These are phyloP conservation scores for Urosaurus nigricauda DNA, from an alignment of 2,797 vertebrate genomes.

Conservation along the genomic window DNA sequence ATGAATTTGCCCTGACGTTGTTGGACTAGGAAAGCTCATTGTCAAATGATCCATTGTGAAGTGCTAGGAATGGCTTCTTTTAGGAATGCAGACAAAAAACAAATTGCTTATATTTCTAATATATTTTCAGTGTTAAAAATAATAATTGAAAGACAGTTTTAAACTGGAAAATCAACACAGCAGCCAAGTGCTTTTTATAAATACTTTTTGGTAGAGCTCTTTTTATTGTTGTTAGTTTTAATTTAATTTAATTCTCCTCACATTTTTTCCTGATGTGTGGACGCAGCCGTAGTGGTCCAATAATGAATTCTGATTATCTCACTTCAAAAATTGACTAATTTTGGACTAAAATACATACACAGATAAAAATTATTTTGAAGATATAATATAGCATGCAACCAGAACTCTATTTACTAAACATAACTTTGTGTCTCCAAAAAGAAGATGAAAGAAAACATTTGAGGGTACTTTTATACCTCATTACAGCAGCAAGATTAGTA, in stretches of 20 bases:
- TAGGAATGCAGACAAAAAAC: background rate
- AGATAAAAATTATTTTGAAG: too few species aligned
- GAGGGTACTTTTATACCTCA: too few species aligned
- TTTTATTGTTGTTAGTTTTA: background rate
- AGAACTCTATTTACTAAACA: too few species aligned
- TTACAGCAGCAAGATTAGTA: too few species aligned
- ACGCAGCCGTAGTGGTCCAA: background rate
- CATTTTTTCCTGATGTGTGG: background rate
- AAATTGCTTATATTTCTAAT: too few species aligned
- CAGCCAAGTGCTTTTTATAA: background rate
- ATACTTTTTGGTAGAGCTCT: too few species aligned
- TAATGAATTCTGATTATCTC: background rate
- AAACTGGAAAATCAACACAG: background rate
- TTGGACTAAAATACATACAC: too few species aligned
- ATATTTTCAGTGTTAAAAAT: background rate
- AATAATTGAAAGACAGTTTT: background rate
- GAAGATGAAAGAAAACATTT: too few species aligned
- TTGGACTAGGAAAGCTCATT: background rate
- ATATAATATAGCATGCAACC: too few species aligned
- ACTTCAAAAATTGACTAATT: background rate
- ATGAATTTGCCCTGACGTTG: background rate
- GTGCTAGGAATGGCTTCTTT: background rate
- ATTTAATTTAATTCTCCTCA: background rate
- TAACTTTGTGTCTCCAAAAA: too few species aligned
- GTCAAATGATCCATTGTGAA: background rate